These are phyloP conservation scores for Rapana venosa DNA, from an alignment of 2,888 invertebrate species.

Conservation along the genomic window DNA sequence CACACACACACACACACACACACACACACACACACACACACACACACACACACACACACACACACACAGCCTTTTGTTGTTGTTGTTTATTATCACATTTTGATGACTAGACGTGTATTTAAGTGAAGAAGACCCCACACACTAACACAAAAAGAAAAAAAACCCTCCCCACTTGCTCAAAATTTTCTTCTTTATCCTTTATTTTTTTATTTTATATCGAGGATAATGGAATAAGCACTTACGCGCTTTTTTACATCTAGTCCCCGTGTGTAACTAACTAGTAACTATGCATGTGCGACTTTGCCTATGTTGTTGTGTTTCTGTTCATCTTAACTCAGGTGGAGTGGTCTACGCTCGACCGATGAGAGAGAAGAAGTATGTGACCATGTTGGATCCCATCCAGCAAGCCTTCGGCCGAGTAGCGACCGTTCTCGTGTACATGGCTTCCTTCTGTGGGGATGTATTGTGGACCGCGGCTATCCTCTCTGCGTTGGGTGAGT, in stretches of 20 bases:
- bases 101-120: too few species aligned
- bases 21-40: conserved; percentile 23
- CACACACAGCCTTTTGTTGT: too few species aligned
- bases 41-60: neutral
- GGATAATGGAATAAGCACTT: too few species aligned
- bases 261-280: too few species aligned
- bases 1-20: neutral
- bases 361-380: conserved; percentile 70
- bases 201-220: too few species aligned
- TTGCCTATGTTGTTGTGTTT: neutral
- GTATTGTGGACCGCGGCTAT: conserved; percentile 75
- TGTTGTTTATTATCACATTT: too few species aligned
- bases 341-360: conserved; percentile 69
- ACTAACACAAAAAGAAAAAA: too few species aligned
- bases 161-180: too few species aligned
- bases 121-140: too few species aligned
- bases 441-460: conserved; percentile 71
- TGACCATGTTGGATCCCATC: conserved; percentile 75
- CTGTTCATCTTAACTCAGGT: conserved; percentile 55
- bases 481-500: conserved; percentile 71
- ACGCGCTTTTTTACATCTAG: too few species aligned
- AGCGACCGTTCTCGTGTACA: conserved; percentile 64
- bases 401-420: conserved; percentile 66
- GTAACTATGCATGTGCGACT: too few species aligned
- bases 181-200: too few species aligned